Conservation (phyloP, 2,113 vertebrate species). For the Podilymbus podiceps region DNA sequence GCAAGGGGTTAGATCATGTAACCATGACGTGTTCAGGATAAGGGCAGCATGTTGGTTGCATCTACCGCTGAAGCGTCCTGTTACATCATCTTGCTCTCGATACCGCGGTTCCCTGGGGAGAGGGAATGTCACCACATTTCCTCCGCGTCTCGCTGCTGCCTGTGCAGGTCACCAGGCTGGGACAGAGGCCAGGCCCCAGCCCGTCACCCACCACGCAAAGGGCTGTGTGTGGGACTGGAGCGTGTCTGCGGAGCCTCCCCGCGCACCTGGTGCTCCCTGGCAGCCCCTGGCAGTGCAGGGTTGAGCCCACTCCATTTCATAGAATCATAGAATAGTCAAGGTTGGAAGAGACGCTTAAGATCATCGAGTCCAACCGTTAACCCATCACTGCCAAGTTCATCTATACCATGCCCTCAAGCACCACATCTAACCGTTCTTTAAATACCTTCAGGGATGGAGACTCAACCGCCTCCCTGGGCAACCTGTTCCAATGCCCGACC, state of each 20-base stretch:
- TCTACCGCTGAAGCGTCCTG: not conserved
- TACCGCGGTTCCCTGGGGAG: not conserved
- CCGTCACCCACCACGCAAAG: rapidly evolving
- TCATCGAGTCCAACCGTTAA: no score
- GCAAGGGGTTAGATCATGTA: not conserved
- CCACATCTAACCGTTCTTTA: no score
- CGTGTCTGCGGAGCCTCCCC: rapidly evolving
- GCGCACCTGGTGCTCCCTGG: rapidly evolving
- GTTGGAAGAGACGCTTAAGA: no score
- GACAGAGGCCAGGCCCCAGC: not conserved
- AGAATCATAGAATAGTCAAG: no score
- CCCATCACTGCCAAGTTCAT: no score
- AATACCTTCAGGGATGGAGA: no score
- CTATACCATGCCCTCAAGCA: no score
- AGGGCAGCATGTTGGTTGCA: not conserved
- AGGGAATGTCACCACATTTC: not conserved
- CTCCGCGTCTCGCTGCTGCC: not conserved
- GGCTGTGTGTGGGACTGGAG: not conserved
- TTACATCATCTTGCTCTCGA: not conserved
- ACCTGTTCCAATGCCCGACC: no score
- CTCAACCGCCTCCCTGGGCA: no score
- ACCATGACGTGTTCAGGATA: rapidly evolving
- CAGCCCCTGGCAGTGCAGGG: not conserved
- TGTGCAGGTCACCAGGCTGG: not conserved
- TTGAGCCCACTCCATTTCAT: not conserved